Conservation (phyloP, 2,888 invertebrate species). For the Malacosoma neustria region DNA sequence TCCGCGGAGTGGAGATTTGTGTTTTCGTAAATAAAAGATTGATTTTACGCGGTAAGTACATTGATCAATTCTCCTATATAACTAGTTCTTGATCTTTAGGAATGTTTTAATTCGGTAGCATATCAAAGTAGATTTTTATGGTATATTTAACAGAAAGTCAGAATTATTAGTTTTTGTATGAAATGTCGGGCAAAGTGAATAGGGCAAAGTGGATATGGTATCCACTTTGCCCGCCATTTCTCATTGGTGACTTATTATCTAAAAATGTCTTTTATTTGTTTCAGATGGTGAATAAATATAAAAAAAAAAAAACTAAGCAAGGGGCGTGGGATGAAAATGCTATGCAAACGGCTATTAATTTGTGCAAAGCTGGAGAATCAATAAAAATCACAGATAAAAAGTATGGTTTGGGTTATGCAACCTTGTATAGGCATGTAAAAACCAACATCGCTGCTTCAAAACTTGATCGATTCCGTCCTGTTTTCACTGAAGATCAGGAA, state of each 20-base stretch:
- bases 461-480: constrained; percentile 13
- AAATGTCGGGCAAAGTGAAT: constrained; percentile 9
- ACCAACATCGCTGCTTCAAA: constrained; percentile 8
- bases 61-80: constrained; percentile 4
- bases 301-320: no score
- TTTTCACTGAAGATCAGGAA: constrained; percentile 14
- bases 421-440: constrained; percentile 13
- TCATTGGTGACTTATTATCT: constrained; percentile 3
- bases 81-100: constrained; percentile 5
- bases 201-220: constrained; percentile 9
- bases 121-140: not conserved
- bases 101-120: no score
- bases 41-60: constrained; percentile 7
- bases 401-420: no score
- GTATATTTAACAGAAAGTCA: constrained; percentile 4
- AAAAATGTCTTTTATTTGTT: constrained; percentile 4
- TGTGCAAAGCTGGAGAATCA: constrained; percentile 12
- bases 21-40: constrained; percentile 9
- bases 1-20: constrained; percentile 4
- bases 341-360: constrained; percentile 13
- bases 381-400: no score
- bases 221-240: constrained; percentile 9
- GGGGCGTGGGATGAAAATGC: no score
- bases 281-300: constrained; percentile 9
- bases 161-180: constrained; percentile 6